Percentiles rank a stretch among this genome's conserved stretches.
Conservation (phyloP, 2,113 vertebrate genomes). For the Eubucco bourcierii region DNA sequence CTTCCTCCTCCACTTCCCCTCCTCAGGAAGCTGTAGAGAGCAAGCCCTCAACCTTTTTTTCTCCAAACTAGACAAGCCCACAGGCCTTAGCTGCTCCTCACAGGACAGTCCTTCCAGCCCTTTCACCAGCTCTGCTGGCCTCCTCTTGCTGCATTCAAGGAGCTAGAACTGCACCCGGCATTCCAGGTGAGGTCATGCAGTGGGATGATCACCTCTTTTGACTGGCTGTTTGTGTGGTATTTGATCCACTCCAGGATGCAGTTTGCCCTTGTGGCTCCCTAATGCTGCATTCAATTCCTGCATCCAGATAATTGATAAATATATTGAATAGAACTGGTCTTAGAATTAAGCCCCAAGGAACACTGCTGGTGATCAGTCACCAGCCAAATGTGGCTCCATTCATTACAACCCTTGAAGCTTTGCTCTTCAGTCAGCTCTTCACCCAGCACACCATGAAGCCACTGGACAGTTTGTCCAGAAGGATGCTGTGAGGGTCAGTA, state of each 20-base stretch:
- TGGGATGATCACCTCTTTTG: rapidly evolving
- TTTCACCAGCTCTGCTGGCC: neutral
- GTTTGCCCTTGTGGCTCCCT: neutral
- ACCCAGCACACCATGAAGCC: neutral
- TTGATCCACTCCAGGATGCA: neutral
- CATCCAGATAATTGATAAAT: neutral
- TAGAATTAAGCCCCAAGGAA: neutral
- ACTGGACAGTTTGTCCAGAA: neutral
- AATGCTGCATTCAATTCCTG: neutral
- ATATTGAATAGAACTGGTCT: neutral
- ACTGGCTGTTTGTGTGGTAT: rapidly evolving
- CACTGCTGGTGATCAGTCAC: rapidly evolving
- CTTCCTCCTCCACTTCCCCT: neutral
- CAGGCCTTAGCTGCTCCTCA: neutral
- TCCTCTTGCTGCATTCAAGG: neutral
- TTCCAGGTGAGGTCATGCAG: rapidly evolving
- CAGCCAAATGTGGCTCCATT: neutral
- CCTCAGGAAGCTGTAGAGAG: neutral
- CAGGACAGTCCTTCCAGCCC: neutral
- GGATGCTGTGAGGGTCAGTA: neutral
- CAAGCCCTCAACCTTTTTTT: neutral
- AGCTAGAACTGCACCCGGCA: neutral
- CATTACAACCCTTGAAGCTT: neutral
- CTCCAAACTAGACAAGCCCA: neutral
- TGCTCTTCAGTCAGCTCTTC: neutral